Percentiles rank a stretch among this genome's conserved stretches.
phyloP scores from a whole-genome alignment of 2,797 vertebrate species.

The Babyrousa celebensis region DNA sequence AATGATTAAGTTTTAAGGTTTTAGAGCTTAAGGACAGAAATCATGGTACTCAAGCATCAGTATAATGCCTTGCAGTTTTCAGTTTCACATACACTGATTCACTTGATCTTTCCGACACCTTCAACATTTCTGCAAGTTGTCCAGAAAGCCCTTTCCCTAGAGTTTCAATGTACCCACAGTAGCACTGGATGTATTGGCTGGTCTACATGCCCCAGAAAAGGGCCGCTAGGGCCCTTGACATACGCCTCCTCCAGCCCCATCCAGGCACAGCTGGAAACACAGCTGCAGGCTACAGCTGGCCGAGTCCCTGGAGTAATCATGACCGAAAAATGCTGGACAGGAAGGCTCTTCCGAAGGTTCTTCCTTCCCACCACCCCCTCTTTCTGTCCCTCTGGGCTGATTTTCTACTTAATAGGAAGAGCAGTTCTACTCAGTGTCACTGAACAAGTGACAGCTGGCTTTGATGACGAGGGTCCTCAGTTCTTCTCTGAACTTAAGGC shows the following conservation, averaged over 20 bases:
- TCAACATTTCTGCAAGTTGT: not conserved
- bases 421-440: not conserved
- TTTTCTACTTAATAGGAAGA: slow-evolving; percentile 51
- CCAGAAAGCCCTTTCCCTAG: not conserved
- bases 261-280: slow-evolving; percentile 39
- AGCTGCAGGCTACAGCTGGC: slow-evolving; percentile 61
- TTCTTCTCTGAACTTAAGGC: not conserved
- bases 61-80: not conserved
- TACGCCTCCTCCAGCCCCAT: rapidly evolving
- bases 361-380: not conserved
- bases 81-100: not conserved
- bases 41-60: not conserved
- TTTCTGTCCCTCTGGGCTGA: not conserved
- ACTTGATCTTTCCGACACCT: not conserved
- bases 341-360: not conserved
- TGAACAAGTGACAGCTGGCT: not conserved
- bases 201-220: not conserved
- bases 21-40: not conserved
- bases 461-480: not conserved
- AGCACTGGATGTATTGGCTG: not conserved
- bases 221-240: not conserved
- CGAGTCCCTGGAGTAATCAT: not conserved
- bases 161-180: not conserved
- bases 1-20: not conserved
- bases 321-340: slow-evolving; percentile 15